These are phyloP conservation scores for Pachypanchax playfairii DNA, from an alignment of 2,113 vertebrate species.

Conservation along the genomic window DNA sequence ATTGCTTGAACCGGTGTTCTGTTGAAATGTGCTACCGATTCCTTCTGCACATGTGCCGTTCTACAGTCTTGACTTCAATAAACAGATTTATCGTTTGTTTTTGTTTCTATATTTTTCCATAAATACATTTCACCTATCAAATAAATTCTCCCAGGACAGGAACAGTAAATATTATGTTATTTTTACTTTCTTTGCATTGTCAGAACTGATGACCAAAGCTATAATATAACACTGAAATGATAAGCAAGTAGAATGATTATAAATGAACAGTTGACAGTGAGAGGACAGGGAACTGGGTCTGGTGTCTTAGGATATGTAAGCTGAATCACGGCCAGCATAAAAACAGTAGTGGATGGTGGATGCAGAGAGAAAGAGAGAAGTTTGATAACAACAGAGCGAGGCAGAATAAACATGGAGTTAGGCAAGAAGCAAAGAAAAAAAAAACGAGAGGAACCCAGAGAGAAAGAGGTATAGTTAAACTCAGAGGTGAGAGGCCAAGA, in stretches of 20 bases:
- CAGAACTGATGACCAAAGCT: not conserved
- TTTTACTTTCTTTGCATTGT: no score
- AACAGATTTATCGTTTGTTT: no score
- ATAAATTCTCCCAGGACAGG: no score
- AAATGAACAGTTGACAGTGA: slow-evolving; percentile 11
- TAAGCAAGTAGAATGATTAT: not conserved
- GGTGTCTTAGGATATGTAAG: slow-evolving; percentile 55
- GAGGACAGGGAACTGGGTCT: slow-evolving; percentile 28
- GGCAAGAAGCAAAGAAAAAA: slow-evolving; percentile 24
- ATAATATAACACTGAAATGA: not conserved
- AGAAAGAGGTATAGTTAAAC: slow-evolving; percentile 36
- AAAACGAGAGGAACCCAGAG: slow-evolving; percentile 16
- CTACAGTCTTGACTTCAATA: no score
- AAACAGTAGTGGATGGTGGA: slow-evolving; percentile 35
- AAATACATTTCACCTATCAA: no score
- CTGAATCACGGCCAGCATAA: slow-evolving; percentile 23
- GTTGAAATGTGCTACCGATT: no score
- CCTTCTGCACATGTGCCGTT: no score
- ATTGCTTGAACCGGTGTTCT: no score
- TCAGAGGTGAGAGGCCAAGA: slow-evolving; percentile 53
- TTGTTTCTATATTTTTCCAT: no score
- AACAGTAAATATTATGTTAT: no score
- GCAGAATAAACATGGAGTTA: slow-evolving; percentile 36
- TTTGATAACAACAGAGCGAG: slow-evolving; percentile 48
- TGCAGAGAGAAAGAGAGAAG: slow-evolving; percentile 34